Evolutionary conservation across 2,888 invertebrate genomes (phyloP).

Genomic region (Hypena proboscidalis): DNA sequence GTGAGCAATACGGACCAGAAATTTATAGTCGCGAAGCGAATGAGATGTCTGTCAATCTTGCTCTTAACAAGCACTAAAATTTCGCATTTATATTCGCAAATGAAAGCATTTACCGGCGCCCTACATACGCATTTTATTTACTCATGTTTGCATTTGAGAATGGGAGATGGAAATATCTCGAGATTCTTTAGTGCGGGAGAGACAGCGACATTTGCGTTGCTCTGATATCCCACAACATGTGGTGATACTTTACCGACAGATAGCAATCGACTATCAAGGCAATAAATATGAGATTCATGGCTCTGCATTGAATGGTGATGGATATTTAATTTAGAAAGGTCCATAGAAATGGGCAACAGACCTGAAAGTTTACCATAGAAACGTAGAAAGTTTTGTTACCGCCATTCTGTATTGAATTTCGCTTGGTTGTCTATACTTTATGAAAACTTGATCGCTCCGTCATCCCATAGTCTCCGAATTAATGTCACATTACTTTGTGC

Average conservation of each 20-base stretch:
- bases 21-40: no score
- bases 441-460: no score
- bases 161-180: constrained; percentile 9
- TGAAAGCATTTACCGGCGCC: constrained; percentile 21
- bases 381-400: constrained; percentile 1
- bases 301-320: constrained; percentile 2
- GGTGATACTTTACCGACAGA: constrained; percentile 12
- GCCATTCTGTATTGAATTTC: no score
- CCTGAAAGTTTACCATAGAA: not conserved
- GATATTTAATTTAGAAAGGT: constrained; percentile 6
- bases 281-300: constrained; percentile 1
- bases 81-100: not conserved
- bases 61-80: no score
- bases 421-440: not conserved
- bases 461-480: no score
- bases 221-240: constrained; percentile 20
- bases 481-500: no score
- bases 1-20: no score
- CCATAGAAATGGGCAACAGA: constrained; percentile 4
- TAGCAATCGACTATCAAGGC: not conserved
- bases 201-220: constrained; percentile 4
- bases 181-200: not conserved
- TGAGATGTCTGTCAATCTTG: no score
- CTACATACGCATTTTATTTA: constrained; percentile 26
- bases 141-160: constrained; percentile 10